These are phyloP conservation scores for Carterocephalus palaemon DNA, from an alignment of 2,888 invertebrate genomes.

Conservation along the genomic window DNA sequence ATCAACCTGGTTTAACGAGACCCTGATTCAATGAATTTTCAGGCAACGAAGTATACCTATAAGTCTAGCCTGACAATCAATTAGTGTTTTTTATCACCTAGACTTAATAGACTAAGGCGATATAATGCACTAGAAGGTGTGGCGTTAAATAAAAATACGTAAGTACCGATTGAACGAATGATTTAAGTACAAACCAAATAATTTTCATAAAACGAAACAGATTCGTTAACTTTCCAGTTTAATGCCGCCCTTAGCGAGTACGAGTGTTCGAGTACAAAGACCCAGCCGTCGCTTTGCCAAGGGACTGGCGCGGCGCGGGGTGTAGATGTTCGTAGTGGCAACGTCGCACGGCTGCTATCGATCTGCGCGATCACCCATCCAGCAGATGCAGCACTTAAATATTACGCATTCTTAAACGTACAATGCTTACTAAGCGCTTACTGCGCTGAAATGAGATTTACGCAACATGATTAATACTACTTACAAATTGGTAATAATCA, in stretches of 20 bases:
- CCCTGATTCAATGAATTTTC: too few species aligned
- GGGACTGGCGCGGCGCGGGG: slow-evolving; percentile 47
- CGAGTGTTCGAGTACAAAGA: slow-evolving; percentile 57
- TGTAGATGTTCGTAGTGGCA: too few species aligned
- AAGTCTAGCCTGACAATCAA: too few species aligned
- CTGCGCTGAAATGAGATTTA: slow-evolving; percentile 26
- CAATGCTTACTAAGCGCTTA: slow-evolving; percentile 30
- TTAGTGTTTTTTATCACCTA: too few species aligned
- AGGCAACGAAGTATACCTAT: too few species aligned
- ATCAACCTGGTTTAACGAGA: too few species aligned
- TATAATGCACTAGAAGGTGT: too few species aligned
- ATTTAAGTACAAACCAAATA: neutral
- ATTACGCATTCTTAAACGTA: slow-evolving; percentile 24
- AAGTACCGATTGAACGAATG: neutral
- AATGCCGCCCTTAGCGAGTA: slow-evolving; percentile 52
- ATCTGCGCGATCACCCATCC: slow-evolving; percentile 38
- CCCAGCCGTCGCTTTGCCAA: slow-evolving; percentile 39
- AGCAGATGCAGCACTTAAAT: slow-evolving; percentile 45
- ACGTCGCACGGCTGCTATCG: slow-evolving; percentile 62
- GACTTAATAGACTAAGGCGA: too few species aligned
- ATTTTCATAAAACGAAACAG: neutral
- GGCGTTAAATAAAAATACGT: too few species aligned
- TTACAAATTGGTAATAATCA: neutral
- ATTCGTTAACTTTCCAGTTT: slow-evolving; percentile 36
- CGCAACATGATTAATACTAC: slow-evolving; percentile 26